Percentiles rank a stretch among this genome's conserved stretches.
Conservation (phyloP, 2,113 vertebrate species). For the Xenopus laevis region DNA sequence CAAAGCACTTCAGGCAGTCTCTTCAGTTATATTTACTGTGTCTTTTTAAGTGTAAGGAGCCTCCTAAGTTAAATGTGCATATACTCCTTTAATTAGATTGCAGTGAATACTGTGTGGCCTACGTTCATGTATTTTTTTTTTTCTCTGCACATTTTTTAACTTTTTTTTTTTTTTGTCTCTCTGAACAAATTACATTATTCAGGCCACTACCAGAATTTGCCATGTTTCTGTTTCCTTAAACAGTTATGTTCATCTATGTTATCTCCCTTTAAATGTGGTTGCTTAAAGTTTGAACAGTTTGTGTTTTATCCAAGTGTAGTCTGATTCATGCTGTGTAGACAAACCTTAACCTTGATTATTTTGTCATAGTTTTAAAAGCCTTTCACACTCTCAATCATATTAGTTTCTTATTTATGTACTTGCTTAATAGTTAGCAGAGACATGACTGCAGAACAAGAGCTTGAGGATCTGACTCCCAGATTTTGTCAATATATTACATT, state of each 20-base stretch:
- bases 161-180: slow-evolving; percentile 39
- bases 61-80: background rate
- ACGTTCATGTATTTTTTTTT: slow-evolving; percentile 32
- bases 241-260: slow-evolving; percentile 42
- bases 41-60: slow-evolving; percentile 48
- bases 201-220: slow-evolving; percentile 58
- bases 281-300: slow-evolving; percentile 75
- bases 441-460: slow-evolving; percentile 64
- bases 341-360: slow-evolving; percentile 59
- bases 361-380: slow-evolving; percentile 66
- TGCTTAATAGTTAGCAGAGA: slow-evolving; percentile 69
- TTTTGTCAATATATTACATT: slow-evolving; percentile 58
- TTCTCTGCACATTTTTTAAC: slow-evolving; percentile 3
- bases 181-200: slow-evolving; percentile 50
- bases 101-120: slow-evolving; percentile 51
- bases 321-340: slow-evolving; percentile 70
- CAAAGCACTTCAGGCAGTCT: slow-evolving; percentile 53
- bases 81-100: background rate
- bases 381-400: slow-evolving; percentile 61
- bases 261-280: slow-evolving; percentile 63
- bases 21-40: slow-evolving; percentile 56
- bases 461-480: slow-evolving; percentile 53
- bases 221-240: slow-evolving; percentile 57
- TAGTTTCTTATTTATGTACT: slow-evolving; percentile 67
- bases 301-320: slow-evolving; percentile 74